Conservation (phyloP, 2,888 invertebrate genomes). For the Arge pagana region DNA sequence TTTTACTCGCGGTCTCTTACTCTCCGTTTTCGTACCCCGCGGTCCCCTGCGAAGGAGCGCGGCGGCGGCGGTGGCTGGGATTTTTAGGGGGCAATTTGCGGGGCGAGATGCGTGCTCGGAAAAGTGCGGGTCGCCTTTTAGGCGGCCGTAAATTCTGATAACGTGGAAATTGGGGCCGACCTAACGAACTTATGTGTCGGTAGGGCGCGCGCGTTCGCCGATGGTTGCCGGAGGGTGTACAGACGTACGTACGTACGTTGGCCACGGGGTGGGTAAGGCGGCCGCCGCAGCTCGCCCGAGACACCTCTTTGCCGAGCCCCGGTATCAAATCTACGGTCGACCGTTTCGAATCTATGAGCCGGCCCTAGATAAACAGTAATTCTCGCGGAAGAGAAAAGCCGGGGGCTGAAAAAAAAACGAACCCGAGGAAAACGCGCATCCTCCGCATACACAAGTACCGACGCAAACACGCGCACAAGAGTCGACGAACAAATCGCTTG, state of each 20-base stretch:
- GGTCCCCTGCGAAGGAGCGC: neutral
- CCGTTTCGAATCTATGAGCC: no score
- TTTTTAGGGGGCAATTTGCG: slow-evolving; percentile 26
- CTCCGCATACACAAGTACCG: no score
- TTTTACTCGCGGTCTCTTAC: slow-evolving; percentile 8
- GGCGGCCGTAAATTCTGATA: slow-evolving; percentile 51
- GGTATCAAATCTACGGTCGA: no score
- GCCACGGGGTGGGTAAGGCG: no score
- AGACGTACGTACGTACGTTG: neutral
- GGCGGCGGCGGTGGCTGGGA: neutral
- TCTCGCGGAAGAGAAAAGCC: no score
- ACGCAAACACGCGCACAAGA: no score
- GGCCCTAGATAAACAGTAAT: no score
- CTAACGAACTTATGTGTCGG: slow-evolving; percentile 51
- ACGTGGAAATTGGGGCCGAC: slow-evolving; percentile 51
- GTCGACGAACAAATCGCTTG: no score
- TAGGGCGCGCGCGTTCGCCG: slow-evolving; percentile 22
- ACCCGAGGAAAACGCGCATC: no score
- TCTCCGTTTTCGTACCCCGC: neutral
- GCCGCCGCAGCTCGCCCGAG: slow-evolving; percentile 9
- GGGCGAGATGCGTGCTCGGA: slow-evolving; percentile 25
- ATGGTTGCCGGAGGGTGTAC: neutral
- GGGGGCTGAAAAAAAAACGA: no score
- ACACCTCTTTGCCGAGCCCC: slow-evolving; percentile 17
- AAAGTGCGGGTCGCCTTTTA: slow-evolving; percentile 41